These are phyloP conservation scores for Torymus tubicola DNA, from an alignment of 2,888 invertebrate genomes.

Conservation along the genomic window DNA sequence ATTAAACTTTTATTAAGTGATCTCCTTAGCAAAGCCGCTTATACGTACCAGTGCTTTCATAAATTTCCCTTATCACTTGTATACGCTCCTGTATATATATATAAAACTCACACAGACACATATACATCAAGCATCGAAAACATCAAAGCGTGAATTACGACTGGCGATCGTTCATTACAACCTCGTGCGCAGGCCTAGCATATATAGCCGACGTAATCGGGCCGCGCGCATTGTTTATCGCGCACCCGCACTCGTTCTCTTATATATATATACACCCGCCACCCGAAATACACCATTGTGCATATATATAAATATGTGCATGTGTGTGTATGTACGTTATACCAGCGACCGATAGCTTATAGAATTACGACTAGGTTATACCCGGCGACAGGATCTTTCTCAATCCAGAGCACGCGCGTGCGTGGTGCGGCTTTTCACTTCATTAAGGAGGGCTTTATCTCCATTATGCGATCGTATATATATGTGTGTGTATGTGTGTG, in stretches of 20 bases:
- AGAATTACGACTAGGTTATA: slow-evolving; percentile 37
- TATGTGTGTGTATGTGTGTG: background rate
- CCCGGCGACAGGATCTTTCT: slow-evolving; percentile 54
- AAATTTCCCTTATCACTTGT: no score
- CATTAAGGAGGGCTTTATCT: slow-evolving; percentile 54
- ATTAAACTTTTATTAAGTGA: no score
- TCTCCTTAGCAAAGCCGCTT: no score
- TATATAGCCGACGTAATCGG: background rate
- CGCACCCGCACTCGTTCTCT: background rate
- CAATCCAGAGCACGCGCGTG: slow-evolving; percentile 18
- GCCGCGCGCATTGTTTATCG: slow-evolving; percentile 35
- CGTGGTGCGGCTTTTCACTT: slow-evolving; percentile 45
- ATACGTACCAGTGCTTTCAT: no score
- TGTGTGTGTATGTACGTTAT: no score
- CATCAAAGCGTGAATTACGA: slow-evolving; percentile 35
- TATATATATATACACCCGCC: no score
- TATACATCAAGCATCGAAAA: slow-evolving; percentile 17
- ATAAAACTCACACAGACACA: background rate
- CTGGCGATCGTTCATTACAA: slow-evolving; percentile 27
- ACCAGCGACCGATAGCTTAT: slow-evolving; percentile 31
- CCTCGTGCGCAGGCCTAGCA: no score
- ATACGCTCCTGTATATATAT: background rate
- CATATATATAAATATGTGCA: background rate
- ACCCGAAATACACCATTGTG: slow-evolving; percentile 47
- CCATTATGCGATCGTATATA: slow-evolving; percentile 32